phyloP scores from a whole-genome alignment of 2,797 vertebrate species.

The Coluber constrictor region DNA sequence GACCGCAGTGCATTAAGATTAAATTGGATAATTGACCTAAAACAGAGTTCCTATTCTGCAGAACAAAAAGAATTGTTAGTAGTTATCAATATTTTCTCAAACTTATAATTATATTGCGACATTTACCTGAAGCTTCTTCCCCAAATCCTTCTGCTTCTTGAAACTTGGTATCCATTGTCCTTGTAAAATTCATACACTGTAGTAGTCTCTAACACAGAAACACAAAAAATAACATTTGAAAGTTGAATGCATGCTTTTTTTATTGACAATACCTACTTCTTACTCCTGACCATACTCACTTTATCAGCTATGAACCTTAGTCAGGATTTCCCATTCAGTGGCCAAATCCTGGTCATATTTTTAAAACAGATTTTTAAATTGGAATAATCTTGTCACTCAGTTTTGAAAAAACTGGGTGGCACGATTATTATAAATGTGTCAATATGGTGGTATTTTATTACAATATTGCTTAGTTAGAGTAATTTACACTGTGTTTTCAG shows the following conservation, averaged over 20 bases:
- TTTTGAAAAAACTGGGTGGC: neutral
- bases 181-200: conserved; percentile 57
- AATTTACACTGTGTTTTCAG: neutral
- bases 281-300: neutral
- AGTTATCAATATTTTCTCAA: conserved; percentile 4
- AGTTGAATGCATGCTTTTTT: neutral
- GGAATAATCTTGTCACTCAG: neutral
- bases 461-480: neutral
- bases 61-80: neutral
- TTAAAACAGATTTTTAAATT: neutral
- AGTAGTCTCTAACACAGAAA: conserved; percentile 61
- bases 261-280: neutral
- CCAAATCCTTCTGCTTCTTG: conserved; percentile 76
- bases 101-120: neutral
- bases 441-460: neutral
- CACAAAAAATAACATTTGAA: conserved; percentile 7
- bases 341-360: neutral
- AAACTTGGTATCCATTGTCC: conserved; percentile 78
- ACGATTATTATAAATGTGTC: neutral
- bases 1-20: neutral
- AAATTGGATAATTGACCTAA: neutral
- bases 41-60: neutral
- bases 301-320: neutral
- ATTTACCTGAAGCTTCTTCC: conserved; percentile 83
- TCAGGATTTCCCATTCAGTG: neutral